Percentiles rank a stretch among this genome's conserved stretches.
Evolutionary conservation across 2,113 vertebrate genomes (phyloP).

Genomic region (Tylochromis polylepis): DNA sequence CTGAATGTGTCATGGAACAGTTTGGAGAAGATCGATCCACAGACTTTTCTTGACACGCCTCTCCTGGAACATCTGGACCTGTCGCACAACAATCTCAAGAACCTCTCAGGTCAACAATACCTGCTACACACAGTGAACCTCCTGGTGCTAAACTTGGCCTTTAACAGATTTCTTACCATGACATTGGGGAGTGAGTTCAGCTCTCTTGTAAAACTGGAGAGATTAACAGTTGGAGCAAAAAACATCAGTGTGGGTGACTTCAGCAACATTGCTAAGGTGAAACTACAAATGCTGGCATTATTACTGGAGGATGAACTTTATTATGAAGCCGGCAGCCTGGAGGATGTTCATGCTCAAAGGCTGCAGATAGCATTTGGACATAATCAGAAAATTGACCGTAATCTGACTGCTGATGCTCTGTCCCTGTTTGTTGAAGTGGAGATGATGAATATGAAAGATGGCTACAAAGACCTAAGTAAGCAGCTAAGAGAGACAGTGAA

Average conservation of each 20-base stretch:
- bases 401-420: constrained; percentile 66
- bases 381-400: constrained; percentile 1
- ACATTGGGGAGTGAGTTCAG: constrained; percentile 76
- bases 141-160: constrained; percentile 77
- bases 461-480: constrained; percentile 15
- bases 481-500: not conserved
- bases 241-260: constrained; percentile 69
- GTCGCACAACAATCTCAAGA: constrained; percentile 80
- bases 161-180: constrained; percentile 73
- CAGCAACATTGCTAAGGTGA: constrained; percentile 53
- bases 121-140: constrained; percentile 59
- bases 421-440: constrained; percentile 61
- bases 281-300: constrained; percentile 70
- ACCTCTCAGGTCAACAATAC: constrained; percentile 61
- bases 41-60: constrained; percentile 73
- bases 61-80: constrained; percentile 79
- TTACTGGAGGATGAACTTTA: constrained; percentile 56
- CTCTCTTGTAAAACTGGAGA: constrained; percentile 68
- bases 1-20: constrained; percentile 81
- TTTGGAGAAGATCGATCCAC: constrained; percentile 65
- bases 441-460: constrained; percentile 35
- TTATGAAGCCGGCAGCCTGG: constrained; percentile 74
- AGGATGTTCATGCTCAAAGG: constrained; percentile 55
- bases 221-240: constrained; percentile 75
- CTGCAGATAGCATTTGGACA: constrained; percentile 64